Percentiles rank a stretch among this genome's conserved stretches.
These are phyloP conservation scores for Trachythela sp. DNA, from an alignment of 64 coral and sea anemone genomes.

Conservation along the genomic window DNA sequence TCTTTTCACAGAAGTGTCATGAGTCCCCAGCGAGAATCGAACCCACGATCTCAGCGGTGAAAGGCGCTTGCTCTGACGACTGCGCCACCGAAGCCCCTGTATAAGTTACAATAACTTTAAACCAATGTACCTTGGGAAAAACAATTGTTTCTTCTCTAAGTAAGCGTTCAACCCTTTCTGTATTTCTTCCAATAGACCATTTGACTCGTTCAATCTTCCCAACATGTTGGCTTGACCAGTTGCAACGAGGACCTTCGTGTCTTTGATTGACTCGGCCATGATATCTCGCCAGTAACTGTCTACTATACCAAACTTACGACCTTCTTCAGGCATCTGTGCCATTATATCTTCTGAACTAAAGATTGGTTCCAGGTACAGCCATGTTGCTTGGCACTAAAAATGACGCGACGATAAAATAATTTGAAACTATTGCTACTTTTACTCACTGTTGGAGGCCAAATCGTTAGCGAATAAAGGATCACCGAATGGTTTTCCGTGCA, in stretches of 20 bases:
- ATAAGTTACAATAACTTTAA: too few relatives aligned
- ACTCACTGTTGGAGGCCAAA: too few relatives aligned
- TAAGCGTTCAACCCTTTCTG: constrained; percentile 99
- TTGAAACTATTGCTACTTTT: too few relatives aligned
- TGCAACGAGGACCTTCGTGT: constrained; percentile 77
- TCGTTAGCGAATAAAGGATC: too few relatives aligned
- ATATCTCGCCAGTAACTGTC: constrained; percentile 99
- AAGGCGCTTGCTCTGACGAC: too few relatives aligned
- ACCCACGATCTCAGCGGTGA: too few relatives aligned
- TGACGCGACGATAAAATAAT: neutral
- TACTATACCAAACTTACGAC: constrained; percentile 96
- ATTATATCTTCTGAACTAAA: constrained; percentile 98
- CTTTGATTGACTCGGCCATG: constrained; percentile 77
- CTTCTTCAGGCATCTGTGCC: constrained; percentile 99
- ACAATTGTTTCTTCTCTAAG: constrained; percentile 95
- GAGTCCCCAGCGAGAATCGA: too few relatives aligned
- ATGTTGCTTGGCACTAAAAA: constrained; percentile 91
- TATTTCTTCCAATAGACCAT: constrained; percentile 92
- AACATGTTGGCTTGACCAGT: constrained; percentile 94
- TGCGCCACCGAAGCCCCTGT: too few relatives aligned
- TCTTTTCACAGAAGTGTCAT: too few relatives aligned
- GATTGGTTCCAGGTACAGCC: constrained; percentile 86
- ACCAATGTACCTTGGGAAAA: constrained; percentile 90
- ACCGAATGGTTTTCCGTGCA: too few relatives aligned
- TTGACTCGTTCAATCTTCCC: constrained; percentile 85